Base-by-base conservation (phyloP, 2,797 vertebrate genomes). In the Iguana delicatissima region DNA sequence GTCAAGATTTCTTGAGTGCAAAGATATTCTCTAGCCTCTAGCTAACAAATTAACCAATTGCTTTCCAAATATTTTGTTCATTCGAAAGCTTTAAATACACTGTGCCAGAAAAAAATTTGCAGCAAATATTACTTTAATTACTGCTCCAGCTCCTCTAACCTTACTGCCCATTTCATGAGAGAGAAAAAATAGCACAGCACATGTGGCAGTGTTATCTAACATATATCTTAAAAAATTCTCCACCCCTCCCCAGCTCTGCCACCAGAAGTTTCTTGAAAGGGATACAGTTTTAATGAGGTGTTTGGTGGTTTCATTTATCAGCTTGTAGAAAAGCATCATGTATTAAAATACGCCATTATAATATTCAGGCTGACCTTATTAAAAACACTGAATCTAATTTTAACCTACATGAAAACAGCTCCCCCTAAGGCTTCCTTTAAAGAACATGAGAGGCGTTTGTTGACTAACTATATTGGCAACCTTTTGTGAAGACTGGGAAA, bases 121-220 rank as follows among this genome's bases (percentile, higher is more conserved):
- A 72, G 6, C 73, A 93, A 92, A 89, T 92, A 89, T 94, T 95
- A 92, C 77, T 91, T 80, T 2, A 81, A 92, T 32, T 4, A 90
- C 73, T 91, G 50, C 93, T 94, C 94, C 89, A 94, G 84, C 92
- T 93, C 89, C 90, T 91, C n/a, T 62, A 92, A 92, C 74, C 67
- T 92, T 77, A 84, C 77, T 95, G 89, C 69, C 92, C 92, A 94
- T 89, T 76, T 91, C 46, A 80, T 29, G 22, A 8, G 91, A 92
- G 91, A 50, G 0, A 29, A 89, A 80, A 93, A 93, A 90, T 83
- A 74, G 57, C 35, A 20, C 82, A 35, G 92, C 96, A 94, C 95
- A 97, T 95, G 96, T 96, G 96, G 94, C 83, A 86, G 73, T 76
- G 91, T 80, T 95, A 93, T 95, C 94, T 95, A 95, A 89, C 87